Base-by-base conservation (phyloP, 2,888 invertebrate species). In the Ormyrus pomaceus region DNA sequence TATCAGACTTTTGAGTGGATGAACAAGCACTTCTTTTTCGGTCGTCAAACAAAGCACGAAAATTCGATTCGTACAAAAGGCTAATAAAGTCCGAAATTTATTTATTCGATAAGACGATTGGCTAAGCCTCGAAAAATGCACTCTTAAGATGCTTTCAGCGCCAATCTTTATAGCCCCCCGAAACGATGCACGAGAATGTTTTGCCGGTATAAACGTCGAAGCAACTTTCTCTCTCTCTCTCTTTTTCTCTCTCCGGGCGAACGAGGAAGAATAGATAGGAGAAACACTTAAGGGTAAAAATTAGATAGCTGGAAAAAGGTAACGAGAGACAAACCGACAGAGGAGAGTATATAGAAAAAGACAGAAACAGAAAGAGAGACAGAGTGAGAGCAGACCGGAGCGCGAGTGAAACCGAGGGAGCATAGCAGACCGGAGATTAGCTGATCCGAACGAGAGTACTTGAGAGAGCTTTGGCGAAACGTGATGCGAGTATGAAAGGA, bases 401-500 rank as follows among this genome's bases (percentile, higher is more conserved):
- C 46, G 46, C 9, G 68, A 61, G 51, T 10, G 56, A 50, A 65
- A 50, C 10, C n/a, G 50, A 61, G 59, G 58, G 70, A n/a, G 59
- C 46, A 73, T 51, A 9, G 65, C 64, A 56, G 48, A 71, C 59
- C 68, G 71, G 77, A 80, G 77, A 73, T 77, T 79, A 71, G 75
- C 65, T 71, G 71, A 75, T 66, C 59, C 71, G 51, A 64, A 65
- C 19, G 59, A 62, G 65, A 71, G 55, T 50, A 71, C 59, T 65
- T 51, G 66, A 61, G 55, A 71, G 75, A 75, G 70, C 70, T 77
- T 70, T 74, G 64, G 73, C 69, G 74, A 77, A 70, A 73, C 73
- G 64, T 61, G 74, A 77, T 81, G 77, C 80, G 69, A 77, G 72
- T 77, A 77, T 73, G 64, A 73, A 77, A 74, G 64, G 73, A 77